Evolutionary conservation across 2,888 invertebrate genomes (phyloP).

Genomic region (Coenonympha arcania): DNA sequence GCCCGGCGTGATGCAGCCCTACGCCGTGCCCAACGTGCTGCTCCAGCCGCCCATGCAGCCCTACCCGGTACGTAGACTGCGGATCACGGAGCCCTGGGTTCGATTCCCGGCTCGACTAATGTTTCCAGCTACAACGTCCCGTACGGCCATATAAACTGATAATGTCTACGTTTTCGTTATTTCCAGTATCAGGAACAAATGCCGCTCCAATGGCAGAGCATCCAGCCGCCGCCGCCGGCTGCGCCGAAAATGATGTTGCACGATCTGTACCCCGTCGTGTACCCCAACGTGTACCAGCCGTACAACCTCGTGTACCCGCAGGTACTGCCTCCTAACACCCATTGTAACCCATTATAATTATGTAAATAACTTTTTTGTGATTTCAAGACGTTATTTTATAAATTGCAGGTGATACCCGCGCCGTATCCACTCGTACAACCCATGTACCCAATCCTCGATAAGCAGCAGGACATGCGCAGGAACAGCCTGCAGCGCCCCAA

Average conservation of each 20-base stretch:
- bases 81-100: no score
- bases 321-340: conserved; percentile 49
- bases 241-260: conserved; percentile 46
- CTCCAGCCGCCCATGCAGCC: conserved; percentile 45
- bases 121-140: conserved; percentile 56
- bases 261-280: conserved; percentile 48
- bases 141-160: conserved; percentile 39
- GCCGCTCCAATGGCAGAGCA: conserved; percentile 43
- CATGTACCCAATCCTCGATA: conserved; percentile 41
- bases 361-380: not conserved
- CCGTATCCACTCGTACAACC: conserved; percentile 50
- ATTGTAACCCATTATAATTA: no score
- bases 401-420: conserved; percentile 47
- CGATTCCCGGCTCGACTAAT: no score
- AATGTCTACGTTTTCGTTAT: not conserved
- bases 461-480: conserved; percentile 30
- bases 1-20: conserved; percentile 34
- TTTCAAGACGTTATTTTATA: not conserved
- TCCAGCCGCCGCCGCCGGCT: conserved; percentile 30
- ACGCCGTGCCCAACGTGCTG: conserved; percentile 44
- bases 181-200: conserved; percentile 50
- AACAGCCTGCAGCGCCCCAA: conserved; percentile 24
- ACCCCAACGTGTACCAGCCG: conserved; percentile 39
- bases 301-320: conserved; percentile 57
- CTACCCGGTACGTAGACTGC: conserved; percentile 44